phyloP scores from a whole-genome alignment of 2,888 invertebrate genomes.

The Neoitamus cyanurus region DNA sequence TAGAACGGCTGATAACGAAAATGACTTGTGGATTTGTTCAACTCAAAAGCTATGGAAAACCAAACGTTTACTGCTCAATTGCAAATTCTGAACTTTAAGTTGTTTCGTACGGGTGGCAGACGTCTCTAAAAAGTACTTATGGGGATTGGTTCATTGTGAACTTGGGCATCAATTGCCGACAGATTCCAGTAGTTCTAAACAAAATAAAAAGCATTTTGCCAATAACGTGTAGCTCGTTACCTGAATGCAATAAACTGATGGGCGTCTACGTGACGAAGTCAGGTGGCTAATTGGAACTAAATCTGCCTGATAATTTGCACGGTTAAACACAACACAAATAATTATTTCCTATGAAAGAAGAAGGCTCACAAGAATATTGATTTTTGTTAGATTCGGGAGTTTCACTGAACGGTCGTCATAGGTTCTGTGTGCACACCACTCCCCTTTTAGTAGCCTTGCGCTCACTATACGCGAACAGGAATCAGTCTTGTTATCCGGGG shows the following conservation, averaged over 20 bases:
- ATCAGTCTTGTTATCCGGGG: neutral
- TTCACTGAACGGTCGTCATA: neutral
- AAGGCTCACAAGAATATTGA: conserved; percentile 30
- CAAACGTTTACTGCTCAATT: neutral
- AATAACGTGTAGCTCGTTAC: neutral
- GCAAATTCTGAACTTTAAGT: neutral
- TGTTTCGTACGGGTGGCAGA: neutral
- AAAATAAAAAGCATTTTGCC: neutral
- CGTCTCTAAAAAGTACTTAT: neutral
- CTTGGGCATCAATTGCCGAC: neutral
- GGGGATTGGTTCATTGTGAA: neutral
- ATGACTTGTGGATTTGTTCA: neutral
- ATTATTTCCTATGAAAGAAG: neutral
- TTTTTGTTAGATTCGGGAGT: conserved; percentile 3
- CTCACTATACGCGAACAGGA: neutral
- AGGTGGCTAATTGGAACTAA: neutral
- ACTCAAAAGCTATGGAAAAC: neutral
- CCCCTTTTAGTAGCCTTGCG: conserved; percentile 4
- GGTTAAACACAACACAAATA: neutral
- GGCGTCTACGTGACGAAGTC: neutral
- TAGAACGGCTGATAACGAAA: neutral
- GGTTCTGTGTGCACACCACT: neutral
- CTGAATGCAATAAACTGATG: conserved; percentile 4
- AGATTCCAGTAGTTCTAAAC: neutral
- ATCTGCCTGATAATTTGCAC: neutral